These are phyloP conservation scores for Eupithecia centaureata DNA, from an alignment of 2,888 invertebrate genomes.

Conservation along the genomic window DNA sequence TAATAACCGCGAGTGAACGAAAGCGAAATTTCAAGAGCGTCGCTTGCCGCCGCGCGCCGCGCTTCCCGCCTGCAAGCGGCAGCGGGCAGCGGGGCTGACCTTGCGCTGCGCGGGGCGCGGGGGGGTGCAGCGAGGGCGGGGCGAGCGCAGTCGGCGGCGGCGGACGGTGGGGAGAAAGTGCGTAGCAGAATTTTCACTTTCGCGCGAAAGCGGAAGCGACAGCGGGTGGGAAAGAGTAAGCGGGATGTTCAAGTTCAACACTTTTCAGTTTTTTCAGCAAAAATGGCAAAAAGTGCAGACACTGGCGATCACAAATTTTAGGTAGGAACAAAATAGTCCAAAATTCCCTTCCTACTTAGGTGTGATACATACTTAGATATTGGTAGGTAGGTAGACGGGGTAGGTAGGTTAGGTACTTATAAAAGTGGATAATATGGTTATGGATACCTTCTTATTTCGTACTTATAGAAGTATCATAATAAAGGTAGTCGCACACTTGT, in stretches of 20 bases:
- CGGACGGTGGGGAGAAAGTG: conserved; percentile 79
- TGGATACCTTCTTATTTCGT: not conserved
- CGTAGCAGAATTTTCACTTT: conserved; percentile 80
- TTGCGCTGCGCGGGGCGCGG: conserved; percentile 62
- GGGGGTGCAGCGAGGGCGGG: conserved; percentile 68
- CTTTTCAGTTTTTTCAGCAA: not conserved
- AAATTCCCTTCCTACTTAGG: not conserved
- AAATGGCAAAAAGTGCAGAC: not conserved
- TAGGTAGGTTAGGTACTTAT: not conserved
- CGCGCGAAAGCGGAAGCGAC: conserved; percentile 69
- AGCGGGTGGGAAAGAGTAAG: conserved; percentile 44
- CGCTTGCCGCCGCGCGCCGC: conserved; percentile 68
- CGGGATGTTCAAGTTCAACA: conserved; percentile 19
- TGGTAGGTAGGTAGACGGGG: no score
- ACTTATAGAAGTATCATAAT: not conserved
- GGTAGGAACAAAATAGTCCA: not conserved
- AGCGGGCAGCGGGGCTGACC: conserved; percentile 64
- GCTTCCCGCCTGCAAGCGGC: conserved; percentile 61
- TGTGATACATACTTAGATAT: no score
- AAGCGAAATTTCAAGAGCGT: conserved; percentile 89
- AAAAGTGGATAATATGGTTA: no score
- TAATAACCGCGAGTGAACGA: conserved; percentile 85
- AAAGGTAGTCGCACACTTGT: not conserved
- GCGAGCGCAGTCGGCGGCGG: conserved; percentile 52
- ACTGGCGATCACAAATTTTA: not conserved